Base-by-base conservation (phyloP, 2,113 vertebrate genomes). In the Plectropomus leopardus region DNA sequence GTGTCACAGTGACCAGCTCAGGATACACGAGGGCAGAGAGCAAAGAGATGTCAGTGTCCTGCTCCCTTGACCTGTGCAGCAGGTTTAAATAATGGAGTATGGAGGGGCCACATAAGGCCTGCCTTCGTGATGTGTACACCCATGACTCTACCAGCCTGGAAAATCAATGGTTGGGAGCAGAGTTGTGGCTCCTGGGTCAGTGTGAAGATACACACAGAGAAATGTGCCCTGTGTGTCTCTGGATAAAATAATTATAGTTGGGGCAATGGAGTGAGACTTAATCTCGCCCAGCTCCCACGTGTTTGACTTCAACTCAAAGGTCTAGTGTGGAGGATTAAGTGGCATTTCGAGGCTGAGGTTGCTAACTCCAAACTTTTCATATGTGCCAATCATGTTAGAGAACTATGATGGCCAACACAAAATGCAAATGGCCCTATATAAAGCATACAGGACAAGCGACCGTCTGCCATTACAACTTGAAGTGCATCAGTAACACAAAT, bases 11-110 rank as follows among this genome's bases (percentile, higher is more conserved):
- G 7, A 36, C 48, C 16, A 0, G 21, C 40, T 69, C 26, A 54
- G 53, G 67, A 24, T 69, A 61, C 65, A 36, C 21, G 30, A 82
- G 78, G 64, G 32, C 68, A 78, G 51, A 69, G 48, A 55, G 78
- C 63, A 65, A 60, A 84, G 26, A 78, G 69, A 84, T 65, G 44
- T 55, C 40, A 47, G 75, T 0, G 44, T 70, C 74, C 77, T 67
- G 84, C 69, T 72, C 50, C 55, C 44, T 79, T 86, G 82, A 85
- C 85, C 82, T 55, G 44, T 76, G 23, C 58, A 54, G 50, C 70
- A 81, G 72, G 54, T 80, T 90, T 87, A 89, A 92, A 89, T 93
- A 88, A 88, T 91, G 80, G 70, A 89, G 75, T 70, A 61, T 76
- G 50, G 55, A 44, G 72, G 59, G 75, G 24, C n/a, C 78, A 47